Base-by-base conservation (phyloP, 2,113 vertebrate species). In the Rhynchopsitta pachyrhyncha region DNA sequence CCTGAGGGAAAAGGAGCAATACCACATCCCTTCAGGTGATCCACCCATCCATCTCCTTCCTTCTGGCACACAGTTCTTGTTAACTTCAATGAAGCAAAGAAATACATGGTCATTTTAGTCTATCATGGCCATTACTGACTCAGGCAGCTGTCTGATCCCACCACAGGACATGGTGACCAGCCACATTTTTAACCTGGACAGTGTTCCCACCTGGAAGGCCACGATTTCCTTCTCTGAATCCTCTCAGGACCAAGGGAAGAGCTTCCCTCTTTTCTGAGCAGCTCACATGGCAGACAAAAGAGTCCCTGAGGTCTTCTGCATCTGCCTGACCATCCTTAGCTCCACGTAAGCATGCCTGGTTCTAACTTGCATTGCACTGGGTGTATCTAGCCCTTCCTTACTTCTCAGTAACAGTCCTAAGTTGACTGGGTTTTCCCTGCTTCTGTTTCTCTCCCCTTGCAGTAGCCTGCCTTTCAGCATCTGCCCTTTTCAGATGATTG, bases 31-130 rank as follows among this genome's bases (percentile, higher is more conserved):
- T 18, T 1, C 13, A 78, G 44, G 37, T 31, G 25, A 47, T 60
- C 35, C 28, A 23, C 23, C 25, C 17, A 25, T 25, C 28, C 15
- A 29, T 23, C 46, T 67, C 46, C 52, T 16, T 0, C 0, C 0
- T 28, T 57, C 53, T 42, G 57, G 47, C 41, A 63, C 63, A 42
- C 35, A 33, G 18, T 17, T 80, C 75, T 66, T 35, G 11, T 28
- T 66, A 19, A 63, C 37, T 74, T 73, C 14, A 82, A 80, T 8
- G 17, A 59, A 62, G 27, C 18, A 60, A 63, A 76, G 13, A 44
- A 64, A 84, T 35, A 27, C 8, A 0, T 4, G 33, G 23, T 20
- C 16, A 49, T 46, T 64, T 63, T 3, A 50, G 20, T 12, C 47
- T 37, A 15, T n/a, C 47, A 75, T 3, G 5, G n/a, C 42, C 29